Evolutionary conservation across 2,888 invertebrate species (phyloP).

Genomic region (Bombylius major): DNA sequence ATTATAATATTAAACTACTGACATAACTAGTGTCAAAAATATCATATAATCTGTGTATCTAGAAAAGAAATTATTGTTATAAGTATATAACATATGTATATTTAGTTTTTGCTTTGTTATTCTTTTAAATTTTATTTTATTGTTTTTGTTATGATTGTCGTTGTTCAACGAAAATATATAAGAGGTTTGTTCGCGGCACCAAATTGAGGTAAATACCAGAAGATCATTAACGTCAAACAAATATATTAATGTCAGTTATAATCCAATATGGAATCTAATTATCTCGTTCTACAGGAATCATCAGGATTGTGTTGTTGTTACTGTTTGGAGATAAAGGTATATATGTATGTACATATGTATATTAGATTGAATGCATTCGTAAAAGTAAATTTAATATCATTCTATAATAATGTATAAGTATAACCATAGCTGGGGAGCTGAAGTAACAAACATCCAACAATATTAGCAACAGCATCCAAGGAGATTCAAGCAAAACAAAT

Average conservation of each 20-base stretch:
- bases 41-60: too few species aligned
- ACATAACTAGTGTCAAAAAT: too few species aligned
- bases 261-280: conserved; percentile 21
- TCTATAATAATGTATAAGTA: too few species aligned
- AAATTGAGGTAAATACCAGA: conserved; percentile 21
- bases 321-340: not conserved
- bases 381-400: conserved; percentile 1
- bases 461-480: too few species aligned
- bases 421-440: too few species aligned
- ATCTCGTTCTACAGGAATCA: conserved; percentile 16
- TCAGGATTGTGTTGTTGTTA: conserved; percentile 10
- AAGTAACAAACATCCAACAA: too few species aligned
- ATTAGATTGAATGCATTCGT: not conserved
- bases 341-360: not conserved
- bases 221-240: conserved; percentile 22
- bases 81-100: too few species aligned
- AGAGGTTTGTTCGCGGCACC: conserved; percentile 16
- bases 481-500: conserved; percentile 7
- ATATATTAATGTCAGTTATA: conserved; percentile 21
- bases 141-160: not conserved
- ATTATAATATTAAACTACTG: too few species aligned
- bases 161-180: not conserved
- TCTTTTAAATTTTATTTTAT: too few species aligned
- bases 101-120: too few species aligned
- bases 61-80: too few species aligned